Conservation (phyloP, 2,113 vertebrate species). For the Ceyx cyanopectus region DNA sequence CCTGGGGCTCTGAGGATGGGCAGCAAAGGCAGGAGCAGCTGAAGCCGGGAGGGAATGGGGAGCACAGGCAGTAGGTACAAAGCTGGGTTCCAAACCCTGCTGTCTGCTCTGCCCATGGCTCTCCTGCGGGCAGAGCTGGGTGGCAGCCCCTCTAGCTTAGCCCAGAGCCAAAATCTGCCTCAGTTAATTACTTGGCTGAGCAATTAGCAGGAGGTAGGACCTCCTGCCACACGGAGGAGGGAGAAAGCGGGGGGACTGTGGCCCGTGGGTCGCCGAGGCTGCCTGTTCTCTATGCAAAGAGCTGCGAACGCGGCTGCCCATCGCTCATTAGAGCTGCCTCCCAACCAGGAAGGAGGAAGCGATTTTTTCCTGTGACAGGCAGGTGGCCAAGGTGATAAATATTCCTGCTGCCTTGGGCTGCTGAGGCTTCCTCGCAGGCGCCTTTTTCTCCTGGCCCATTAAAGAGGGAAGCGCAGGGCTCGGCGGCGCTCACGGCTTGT, state of each 20-base stretch:
- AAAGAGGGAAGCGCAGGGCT: not conserved
- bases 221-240: not conserved
- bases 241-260: not conserved
- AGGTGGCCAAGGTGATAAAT: slow-evolving; percentile 56
- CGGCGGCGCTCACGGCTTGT: not conserved
- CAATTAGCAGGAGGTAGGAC: not conserved
- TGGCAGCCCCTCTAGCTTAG: not conserved
- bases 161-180: not conserved
- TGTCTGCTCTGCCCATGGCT: not conserved
- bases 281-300: not conserved
- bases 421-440: slow-evolving; percentile 26
- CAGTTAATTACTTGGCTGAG: not conserved
- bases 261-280: not conserved
- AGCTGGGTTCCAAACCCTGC: fast-evolving
- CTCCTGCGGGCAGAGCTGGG: not conserved
- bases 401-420: slow-evolving; percentile 40
- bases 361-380: slow-evolving; percentile 51
- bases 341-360: slow-evolving; percentile 21
- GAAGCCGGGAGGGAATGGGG: not conserved
- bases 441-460: not conserved
- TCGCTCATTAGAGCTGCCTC: slow-evolving; percentile 33
- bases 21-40: not conserved
- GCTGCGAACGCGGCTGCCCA: not conserved
- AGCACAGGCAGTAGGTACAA: not conserved
- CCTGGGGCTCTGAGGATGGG: not conserved